phyloP scores from a whole-genome alignment of 2,797 vertebrate species.

The Octomys mimax region DNA sequence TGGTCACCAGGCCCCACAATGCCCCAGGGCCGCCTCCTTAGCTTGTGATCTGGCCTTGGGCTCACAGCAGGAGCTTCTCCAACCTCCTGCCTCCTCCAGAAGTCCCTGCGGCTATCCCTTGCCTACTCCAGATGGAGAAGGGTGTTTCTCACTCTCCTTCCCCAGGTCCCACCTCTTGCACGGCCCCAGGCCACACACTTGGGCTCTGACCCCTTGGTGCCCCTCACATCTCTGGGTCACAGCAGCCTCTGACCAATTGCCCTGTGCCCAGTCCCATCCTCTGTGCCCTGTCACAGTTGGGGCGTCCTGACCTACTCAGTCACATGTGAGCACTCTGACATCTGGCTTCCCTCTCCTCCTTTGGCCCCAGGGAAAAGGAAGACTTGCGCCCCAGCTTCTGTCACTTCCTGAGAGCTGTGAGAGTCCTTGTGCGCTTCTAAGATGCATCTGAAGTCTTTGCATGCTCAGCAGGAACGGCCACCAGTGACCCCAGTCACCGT shows the following conservation, averaged over 20 bases:
- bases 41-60: not conserved
- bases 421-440: not conserved
- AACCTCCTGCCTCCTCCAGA: not conserved
- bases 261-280: not conserved
- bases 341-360: not conserved
- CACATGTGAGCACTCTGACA: not conserved
- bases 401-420: not conserved
- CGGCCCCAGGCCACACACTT: not conserved
- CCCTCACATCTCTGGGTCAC: not conserved
- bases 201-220: not conserved
- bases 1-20: not conserved
- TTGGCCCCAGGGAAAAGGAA: not conserved
- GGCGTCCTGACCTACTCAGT: not conserved
- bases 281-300: not conserved
- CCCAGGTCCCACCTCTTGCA: not conserved
- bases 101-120: not conserved
- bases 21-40: not conserved
- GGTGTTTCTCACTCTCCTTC: not conserved
- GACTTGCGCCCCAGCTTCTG: not conserved
- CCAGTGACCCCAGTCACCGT: not conserved
- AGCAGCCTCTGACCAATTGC: not conserved
- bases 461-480: not conserved
- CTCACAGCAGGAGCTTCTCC: not conserved
- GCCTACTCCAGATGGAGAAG: not conserved
- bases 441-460: fast-evolving